Conservation (phyloP, 2,113 vertebrate genomes). For the Mirounga angustirostris region DNA sequence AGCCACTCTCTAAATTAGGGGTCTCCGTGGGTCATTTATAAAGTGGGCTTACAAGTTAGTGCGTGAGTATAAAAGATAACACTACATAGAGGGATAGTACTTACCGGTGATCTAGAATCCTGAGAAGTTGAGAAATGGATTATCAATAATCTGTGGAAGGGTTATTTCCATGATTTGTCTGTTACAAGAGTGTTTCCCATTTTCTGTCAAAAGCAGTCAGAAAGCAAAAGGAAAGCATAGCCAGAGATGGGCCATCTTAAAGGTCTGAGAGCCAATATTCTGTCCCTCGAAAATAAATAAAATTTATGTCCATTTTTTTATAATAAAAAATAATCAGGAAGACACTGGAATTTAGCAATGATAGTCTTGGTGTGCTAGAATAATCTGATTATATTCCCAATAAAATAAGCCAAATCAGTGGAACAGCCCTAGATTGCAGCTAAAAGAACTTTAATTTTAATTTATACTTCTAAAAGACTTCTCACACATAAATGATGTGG, state of each 20-base stretch:
- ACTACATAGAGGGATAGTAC: background rate
- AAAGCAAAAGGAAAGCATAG: background rate
- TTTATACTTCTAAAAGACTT: background rate
- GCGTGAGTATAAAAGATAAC: background rate
- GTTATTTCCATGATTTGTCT: background rate
- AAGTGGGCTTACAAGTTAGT: background rate
- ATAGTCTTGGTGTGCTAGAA: background rate
- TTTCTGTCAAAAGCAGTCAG: background rate
- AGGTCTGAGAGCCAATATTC: background rate
- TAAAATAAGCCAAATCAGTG: background rate
- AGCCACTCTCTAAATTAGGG: background rate
- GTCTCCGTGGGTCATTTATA: background rate
- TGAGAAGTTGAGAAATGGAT: background rate
- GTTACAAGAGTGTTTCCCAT: background rate
- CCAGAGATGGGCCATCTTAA: background rate
- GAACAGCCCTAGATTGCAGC: background rate
- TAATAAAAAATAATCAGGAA: background rate
- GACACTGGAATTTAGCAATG: background rate
- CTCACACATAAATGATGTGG: background rate
- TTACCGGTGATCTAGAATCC: background rate
- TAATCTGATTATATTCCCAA: background rate
- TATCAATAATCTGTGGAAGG: background rate
- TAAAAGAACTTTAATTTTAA: background rate
- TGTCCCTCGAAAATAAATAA: background rate
- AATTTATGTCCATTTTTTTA: background rate